phyloP scores from a whole-genome alignment of 2,797 vertebrate species.

The Myotis planiceps region DNA sequence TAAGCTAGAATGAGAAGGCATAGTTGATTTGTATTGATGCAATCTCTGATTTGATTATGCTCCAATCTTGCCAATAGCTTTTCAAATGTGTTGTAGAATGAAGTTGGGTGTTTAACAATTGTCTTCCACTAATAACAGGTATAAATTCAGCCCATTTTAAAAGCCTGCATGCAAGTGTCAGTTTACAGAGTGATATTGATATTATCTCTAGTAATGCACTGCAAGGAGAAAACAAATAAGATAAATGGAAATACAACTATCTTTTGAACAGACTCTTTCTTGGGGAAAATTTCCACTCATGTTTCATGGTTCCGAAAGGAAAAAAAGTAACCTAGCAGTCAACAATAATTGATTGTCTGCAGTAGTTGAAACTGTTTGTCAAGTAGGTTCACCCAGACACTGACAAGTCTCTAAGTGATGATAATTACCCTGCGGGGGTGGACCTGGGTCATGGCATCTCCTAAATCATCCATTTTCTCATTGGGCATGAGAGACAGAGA shows the following conservation, averaged over 20 bases:
- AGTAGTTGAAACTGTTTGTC: neutral
- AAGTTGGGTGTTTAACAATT: conserved; percentile 43
- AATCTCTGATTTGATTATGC: conserved; percentile 57
- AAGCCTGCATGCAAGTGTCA: conserved; percentile 13
- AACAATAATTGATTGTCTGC: neutral
- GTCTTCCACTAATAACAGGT: conserved; percentile 22
- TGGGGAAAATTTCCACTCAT: neutral
- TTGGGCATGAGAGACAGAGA: neutral
- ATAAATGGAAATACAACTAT: conserved; percentile 23
- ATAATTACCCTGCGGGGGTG: neutral
- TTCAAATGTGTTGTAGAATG: neutral
- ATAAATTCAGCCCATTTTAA: conserved; percentile 25
- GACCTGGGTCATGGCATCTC: neutral
- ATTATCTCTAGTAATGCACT: neutral
- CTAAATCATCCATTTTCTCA: neutral
- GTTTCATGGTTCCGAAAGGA: neutral
- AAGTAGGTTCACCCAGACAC: neutral
- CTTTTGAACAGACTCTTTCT: neutral
- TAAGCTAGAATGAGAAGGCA: conserved; percentile 38
- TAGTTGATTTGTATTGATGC: conserved; percentile 49
- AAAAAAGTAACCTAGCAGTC: neutral
- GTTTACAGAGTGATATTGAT: neutral
- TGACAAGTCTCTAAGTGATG: neutral
- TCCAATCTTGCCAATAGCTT: conserved; percentile 26
- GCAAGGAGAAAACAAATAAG: conserved; percentile 23